These are phyloP conservation scores for Pipistrellus nathusii DNA, from an alignment of 2,797 vertebrate genomes.

Conservation along the genomic window DNA sequence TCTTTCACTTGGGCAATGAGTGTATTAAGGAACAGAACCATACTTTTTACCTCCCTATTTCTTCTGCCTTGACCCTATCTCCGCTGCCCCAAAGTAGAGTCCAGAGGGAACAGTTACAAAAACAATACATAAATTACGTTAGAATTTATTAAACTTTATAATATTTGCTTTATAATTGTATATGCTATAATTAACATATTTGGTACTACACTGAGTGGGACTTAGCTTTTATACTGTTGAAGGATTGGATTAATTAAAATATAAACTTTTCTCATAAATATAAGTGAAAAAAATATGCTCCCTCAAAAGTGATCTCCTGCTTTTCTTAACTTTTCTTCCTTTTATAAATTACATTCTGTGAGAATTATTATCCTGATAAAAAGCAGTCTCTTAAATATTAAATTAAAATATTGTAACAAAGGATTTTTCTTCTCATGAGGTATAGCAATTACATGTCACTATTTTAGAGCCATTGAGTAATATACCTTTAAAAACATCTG, in stretches of 20 bases:
- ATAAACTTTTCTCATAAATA: conserved; percentile 29
- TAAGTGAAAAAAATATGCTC: background rate
- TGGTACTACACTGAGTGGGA: background rate
- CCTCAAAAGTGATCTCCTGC: background rate
- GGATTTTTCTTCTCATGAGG: background rate
- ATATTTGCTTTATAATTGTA: conserved; percentile 16
- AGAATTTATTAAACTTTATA: conserved; percentile 14
- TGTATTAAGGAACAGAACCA: background rate
- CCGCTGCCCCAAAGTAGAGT: background rate
- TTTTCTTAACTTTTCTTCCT: conserved; percentile 44
- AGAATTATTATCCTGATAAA: background rate
- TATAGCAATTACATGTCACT: conserved; percentile 66
- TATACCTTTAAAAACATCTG: conserved; percentile 58
- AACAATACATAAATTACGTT: background rate
- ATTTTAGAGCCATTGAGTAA: conserved; percentile 78
- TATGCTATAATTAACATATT: background rate
- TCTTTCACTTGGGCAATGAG: background rate
- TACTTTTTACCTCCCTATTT: background rate
- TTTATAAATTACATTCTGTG: conserved; percentile 5
- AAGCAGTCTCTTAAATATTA: conserved; percentile 33
- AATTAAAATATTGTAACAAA: conserved; percentile 43
- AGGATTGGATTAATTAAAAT: conserved; percentile 54
- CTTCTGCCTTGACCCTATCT: background rate
- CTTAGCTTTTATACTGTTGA: background rate
- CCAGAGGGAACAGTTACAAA: conserved; percentile 31